Evolutionary conservation across 1,140 invertebrate species (phyloP).

Genomic region (Oppia nitens): DNA sequence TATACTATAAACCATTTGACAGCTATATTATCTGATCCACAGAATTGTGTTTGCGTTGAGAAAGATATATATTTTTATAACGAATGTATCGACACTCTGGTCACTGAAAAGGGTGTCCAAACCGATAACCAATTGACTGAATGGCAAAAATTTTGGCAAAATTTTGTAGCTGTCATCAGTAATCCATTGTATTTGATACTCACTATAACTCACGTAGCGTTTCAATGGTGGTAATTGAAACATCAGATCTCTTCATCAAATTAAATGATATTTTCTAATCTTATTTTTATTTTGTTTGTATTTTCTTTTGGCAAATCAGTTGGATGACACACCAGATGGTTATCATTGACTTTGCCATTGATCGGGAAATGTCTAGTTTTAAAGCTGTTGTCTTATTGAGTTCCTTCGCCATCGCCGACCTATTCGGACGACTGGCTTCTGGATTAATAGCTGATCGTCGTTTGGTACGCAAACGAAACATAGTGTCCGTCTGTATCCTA

Average conservation of each 20-base stretch:
- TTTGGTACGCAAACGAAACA: constrained; percentile 15
- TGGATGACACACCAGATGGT: constrained; percentile 20
- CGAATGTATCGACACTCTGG: not conserved
- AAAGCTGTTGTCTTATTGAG: constrained; percentile 17
- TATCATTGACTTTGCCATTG: constrained; percentile 21
- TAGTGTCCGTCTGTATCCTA: constrained; percentile 16
- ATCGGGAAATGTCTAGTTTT: constrained; percentile 12
- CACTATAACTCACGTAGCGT: constrained; percentile 3
- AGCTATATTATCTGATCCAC: too few species aligned
- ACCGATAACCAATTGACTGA: not conserved
- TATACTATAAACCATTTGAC: too few species aligned
- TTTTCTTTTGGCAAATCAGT: constrained; percentile 15
- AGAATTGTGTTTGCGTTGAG: not conserved
- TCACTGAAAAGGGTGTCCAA: not conserved
- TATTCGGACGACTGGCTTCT: constrained; percentile 18
- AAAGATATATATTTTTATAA: not conserved
- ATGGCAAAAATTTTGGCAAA: not conserved
- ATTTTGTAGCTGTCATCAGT: not conserved
- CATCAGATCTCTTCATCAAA: too few species aligned
- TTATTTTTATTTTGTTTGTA: not conserved
- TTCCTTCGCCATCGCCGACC: constrained; percentile 17
- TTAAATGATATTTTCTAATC: too few species aligned
- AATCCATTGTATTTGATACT: constrained; percentile 13
- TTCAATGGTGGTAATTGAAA: constrained; percentile 2
- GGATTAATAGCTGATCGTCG: constrained; percentile 19